A percentile compares a stretch with the other conserved stretches of the same genome.
Evolutionary conservation across 2,113 vertebrate species (phyloP).

Genomic region (Brachyistius frenatus): DNA sequence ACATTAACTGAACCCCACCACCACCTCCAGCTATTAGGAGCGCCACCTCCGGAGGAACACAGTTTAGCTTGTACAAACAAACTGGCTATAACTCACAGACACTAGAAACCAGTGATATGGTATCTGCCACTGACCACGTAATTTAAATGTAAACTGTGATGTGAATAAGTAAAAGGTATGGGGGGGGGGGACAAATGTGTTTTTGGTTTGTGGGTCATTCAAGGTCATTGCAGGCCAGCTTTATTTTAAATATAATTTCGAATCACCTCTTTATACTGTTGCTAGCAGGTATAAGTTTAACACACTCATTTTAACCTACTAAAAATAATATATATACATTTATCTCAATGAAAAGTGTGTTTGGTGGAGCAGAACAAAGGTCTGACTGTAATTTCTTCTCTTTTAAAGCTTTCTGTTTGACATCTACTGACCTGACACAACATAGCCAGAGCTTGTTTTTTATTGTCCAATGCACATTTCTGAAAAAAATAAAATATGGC

Average conservation of each 20-base stretch:
- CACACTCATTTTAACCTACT: background rate
- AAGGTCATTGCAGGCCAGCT: background rate
- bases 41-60: conserved; percentile 43
- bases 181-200: background rate
- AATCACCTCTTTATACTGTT: background rate
- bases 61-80: conserved; percentile 52
- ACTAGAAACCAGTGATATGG: conserved; percentile 24
- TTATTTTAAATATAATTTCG: background rate
- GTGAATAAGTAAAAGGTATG: background rate
- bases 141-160: conserved; percentile 20
- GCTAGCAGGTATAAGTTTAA: background rate
- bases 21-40: conserved; percentile 50
- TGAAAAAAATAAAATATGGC: conserved; percentile 45
- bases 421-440: conserved; percentile 37
- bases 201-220: background rate
- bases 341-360: background rate
- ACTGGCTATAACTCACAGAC: conserved; percentile 18
- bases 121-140: conserved; percentile 1
- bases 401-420: conserved; percentile 35
- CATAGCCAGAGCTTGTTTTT: conserved; percentile 34
- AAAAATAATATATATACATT: conserved; percentile 10
- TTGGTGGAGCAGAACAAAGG: background rate
- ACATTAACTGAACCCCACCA: conserved; percentile 33
- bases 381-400: conserved; percentile 19
- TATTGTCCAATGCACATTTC: conserved; percentile 19